Conservation (phyloP, 2,797 vertebrate genomes). For the Zenarchopterus dispar region DNA sequence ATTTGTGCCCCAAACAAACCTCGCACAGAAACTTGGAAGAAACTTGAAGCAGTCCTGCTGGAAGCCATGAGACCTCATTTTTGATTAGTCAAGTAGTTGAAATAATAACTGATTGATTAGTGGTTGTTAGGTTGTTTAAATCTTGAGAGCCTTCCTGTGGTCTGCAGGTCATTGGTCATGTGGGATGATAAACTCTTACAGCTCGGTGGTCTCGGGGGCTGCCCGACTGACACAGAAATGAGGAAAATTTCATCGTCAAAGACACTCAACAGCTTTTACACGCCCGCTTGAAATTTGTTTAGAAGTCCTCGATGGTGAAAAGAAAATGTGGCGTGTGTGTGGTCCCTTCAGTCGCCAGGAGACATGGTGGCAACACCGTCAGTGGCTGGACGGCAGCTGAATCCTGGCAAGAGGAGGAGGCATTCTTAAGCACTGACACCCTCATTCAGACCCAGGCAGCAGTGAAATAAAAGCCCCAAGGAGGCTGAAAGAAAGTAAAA, state of each 20-base stretch:
- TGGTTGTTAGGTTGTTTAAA: too few relatives aligned
- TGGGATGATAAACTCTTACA: not conserved
- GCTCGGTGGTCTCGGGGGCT: not conserved
- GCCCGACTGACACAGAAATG: slow-evolving; percentile 26
- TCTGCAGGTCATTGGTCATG: not conserved
- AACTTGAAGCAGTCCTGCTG: too few relatives aligned
- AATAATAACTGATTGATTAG: too few relatives aligned
- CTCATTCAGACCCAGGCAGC: slow-evolving; percentile 57
- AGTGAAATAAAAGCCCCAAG: slow-evolving; percentile 60
- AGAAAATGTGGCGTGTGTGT: slow-evolving; percentile 59
- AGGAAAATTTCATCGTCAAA: slow-evolving; percentile 43
- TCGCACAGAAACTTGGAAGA: too few relatives aligned
- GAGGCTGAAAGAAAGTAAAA: slow-evolving; percentile 52
- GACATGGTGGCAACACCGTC: slow-evolving; percentile 55
- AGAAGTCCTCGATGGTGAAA: slow-evolving; percentile 66
- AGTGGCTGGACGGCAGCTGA: slow-evolving; percentile 56
- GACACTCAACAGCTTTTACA: slow-evolving; percentile 66
- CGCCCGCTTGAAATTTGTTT: slow-evolving; percentile 69
- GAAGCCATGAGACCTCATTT: too few relatives aligned
- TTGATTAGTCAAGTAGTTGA: too few relatives aligned
- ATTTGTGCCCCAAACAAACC: too few relatives aligned
- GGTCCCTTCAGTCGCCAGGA: slow-evolving; percentile 70
- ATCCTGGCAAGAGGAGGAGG: slow-evolving; percentile 41
- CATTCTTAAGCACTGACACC: slow-evolving; percentile 57
- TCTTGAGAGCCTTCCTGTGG: too few relatives aligned